Percentiles rank a stretch among this genome's conserved stretches.
Evolutionary conservation across 2,888 invertebrate genomes (phyloP).

Genomic region (Monochamus alternatus): DNA sequence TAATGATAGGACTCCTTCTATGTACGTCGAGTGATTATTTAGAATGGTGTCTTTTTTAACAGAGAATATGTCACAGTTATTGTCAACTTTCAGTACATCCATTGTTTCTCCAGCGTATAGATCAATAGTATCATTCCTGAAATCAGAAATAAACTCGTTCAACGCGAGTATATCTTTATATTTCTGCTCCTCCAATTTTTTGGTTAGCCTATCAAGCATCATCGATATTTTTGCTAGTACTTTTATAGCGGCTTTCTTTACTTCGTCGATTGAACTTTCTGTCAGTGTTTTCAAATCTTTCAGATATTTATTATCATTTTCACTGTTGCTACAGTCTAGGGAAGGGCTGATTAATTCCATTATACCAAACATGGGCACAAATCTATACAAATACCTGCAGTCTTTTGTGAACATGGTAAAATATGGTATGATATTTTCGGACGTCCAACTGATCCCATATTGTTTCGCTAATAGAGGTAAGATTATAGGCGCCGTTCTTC

Average conservation of each 20-base stretch:
- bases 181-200: conserved; percentile 55
- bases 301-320: conserved; percentile 49
- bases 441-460: conserved; percentile 66
- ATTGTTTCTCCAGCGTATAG: conserved; percentile 65
- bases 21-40: conserved; percentile 55
- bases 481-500: conserved; percentile 65
- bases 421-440: conserved; percentile 61
- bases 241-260: conserved; percentile 42
- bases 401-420: conserved; percentile 62
- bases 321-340: conserved; percentile 48
- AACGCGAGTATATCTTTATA: conserved; percentile 48
- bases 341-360: conserved; percentile 65
- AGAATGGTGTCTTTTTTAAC: conserved; percentile 42
- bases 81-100: conserved; percentile 57
- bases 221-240: conserved; percentile 43
- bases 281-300: conserved; percentile 49
- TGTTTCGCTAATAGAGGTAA: conserved; percentile 65
- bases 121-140: conserved; percentile 56
- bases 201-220: conserved; percentile 52
- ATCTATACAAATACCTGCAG: conserved; percentile 63
- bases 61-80: conserved; percentile 49
- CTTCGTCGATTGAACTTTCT: conserved; percentile 43
- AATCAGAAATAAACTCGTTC: conserved; percentile 54
- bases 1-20: conserved; percentile 62
- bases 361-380: conserved; percentile 64